Evolutionary conservation across 2,888 invertebrate species (phyloP).

Genomic region (Eupithecia insigniata): DNA sequence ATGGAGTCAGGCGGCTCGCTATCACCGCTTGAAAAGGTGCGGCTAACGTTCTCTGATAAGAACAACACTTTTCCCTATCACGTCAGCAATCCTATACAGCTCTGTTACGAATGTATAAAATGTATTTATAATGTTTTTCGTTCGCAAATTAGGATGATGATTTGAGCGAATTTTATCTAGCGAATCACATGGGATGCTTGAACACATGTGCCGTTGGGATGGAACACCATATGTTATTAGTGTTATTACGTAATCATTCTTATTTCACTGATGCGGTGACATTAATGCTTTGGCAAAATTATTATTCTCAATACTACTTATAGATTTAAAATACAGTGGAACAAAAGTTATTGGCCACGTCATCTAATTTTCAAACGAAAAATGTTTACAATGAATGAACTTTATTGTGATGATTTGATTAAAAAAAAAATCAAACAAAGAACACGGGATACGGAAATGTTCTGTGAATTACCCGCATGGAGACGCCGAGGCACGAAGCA

Average conservation of each 20-base stretch:
- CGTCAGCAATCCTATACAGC: conserved; percentile 70
- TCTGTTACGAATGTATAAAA: conserved; percentile 63
- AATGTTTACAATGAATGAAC: neutral
- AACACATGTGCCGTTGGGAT: conserved; percentile 72
- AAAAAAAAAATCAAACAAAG: neutral
- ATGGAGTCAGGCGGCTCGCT: conserved; percentile 68
- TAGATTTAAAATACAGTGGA: neutral
- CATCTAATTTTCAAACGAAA: neutral
- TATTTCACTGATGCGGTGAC: conserved; percentile 57
- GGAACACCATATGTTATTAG: conserved; percentile 69
- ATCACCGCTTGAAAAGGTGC: conserved; percentile 80
- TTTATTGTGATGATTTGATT: neutral
- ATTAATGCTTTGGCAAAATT: conserved; percentile 52
- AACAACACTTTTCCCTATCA: conserved; percentile 77
- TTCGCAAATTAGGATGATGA: conserved; percentile 58
- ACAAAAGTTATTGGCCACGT: neutral
- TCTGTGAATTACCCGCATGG: conserved; percentile 41
- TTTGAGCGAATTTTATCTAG: conserved; percentile 47
- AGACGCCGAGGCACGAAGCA: conserved; percentile 44
- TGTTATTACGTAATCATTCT: conserved; percentile 72
- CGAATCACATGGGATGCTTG: conserved; percentile 55
- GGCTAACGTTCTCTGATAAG: conserved; percentile 81
- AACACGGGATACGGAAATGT: conserved; percentile 27
- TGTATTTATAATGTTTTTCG: conserved; percentile 46
- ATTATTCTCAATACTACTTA: conserved; percentile 29